Evolutionary conservation across 30 jellyfish, hydroid and myxozoan species (phyloP), one percentile per base, ranked within the genome.

Genomic region (Rhopilema esculentum): DNA sequence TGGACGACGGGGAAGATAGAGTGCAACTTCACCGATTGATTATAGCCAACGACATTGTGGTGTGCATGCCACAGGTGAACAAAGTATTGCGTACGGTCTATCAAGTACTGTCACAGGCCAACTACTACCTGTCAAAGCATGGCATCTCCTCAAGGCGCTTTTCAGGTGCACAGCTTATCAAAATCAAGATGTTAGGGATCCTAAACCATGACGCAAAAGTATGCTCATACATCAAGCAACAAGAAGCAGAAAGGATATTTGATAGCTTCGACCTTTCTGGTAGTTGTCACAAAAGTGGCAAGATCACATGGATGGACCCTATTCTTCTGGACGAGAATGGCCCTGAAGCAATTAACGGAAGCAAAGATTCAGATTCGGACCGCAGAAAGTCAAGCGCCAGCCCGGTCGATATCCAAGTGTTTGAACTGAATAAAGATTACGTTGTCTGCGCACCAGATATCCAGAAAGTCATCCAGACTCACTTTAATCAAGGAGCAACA

Each of bases 361-460:
- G 74, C 20, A 83, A 75, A 27, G 72, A 81, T 61, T 68, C 91
- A 15, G 83, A 73, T 15, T 50, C 96, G n/a, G 64, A 77, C 33
- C 79, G 87, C 27, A 49, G 80, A 27, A 29, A 50, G 31, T 16
- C 72, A 19, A 65, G 26, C 22, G 86, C 83, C 16, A 64, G 30
- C 53, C 92, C 91, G 21, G 97, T 90, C 16, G 96, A 95, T 62
- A 81, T 95, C 21, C 99, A 95, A 33, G 69, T 73, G 61, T 90
- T 95, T 68, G 50, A 57, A 21, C 62, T 95, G 67, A 91, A 93
- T 33, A 79, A 40, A 4, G 97, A 87, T 8, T n/a, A 53, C 4
- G 84, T 95, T 70, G 97, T 95, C 27, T 95, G 99, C 82, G 97
- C 99, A 18, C 99, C 99, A n/a, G 99, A 95, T 75, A 94, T 95